Evolutionary conservation across 2,888 invertebrate species (phyloP).

Genomic region (Cosmopolites sordidus): DNA sequence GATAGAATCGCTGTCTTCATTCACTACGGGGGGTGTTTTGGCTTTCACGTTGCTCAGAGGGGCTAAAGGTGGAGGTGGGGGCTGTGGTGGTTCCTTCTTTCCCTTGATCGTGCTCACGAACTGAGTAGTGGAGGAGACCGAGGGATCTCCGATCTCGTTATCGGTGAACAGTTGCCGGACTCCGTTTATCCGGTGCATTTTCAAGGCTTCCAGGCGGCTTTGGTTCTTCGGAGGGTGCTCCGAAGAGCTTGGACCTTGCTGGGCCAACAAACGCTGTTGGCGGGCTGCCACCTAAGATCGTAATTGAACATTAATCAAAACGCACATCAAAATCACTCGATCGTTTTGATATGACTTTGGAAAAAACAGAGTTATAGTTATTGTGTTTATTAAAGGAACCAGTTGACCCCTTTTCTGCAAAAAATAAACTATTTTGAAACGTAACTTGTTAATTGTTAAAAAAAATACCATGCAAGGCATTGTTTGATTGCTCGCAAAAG

Average conservation of each 20-base stretch:
- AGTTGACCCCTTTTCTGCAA: not conserved
- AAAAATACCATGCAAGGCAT: too few species aligned
- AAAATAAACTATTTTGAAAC: not conserved
- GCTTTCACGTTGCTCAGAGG: constrained; percentile 43
- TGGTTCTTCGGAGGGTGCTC: constrained; percentile 30
- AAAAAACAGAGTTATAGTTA: too few species aligned
- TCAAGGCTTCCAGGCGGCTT: constrained; percentile 41
- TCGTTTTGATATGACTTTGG: not conserved
- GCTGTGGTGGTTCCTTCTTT: constrained; percentile 48
- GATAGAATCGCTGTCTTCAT: constrained; percentile 49
- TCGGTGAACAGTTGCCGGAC: constrained; percentile 45
- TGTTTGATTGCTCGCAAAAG: too few species aligned
- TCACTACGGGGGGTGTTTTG: constrained; percentile 37
- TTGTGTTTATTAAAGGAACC: too few species aligned
- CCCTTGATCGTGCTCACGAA: constrained; percentile 41
- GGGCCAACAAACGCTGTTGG: constrained; percentile 57
- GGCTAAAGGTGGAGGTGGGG: constrained; percentile 52
- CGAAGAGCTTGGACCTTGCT: constrained; percentile 41
- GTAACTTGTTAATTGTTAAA: too few species aligned
- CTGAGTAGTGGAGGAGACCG: constrained; percentile 45
- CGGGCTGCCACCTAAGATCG: constrained; percentile 60
- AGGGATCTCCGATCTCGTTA: constrained; percentile 44
- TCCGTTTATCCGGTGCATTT: constrained; percentile 45
- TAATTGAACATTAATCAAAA: too few species aligned
- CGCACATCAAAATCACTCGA: too few species aligned